These are phyloP conservation scores for Alentia gelatinosa DNA, from an alignment of 2,888 invertebrate species.

Conservation along the genomic window DNA sequence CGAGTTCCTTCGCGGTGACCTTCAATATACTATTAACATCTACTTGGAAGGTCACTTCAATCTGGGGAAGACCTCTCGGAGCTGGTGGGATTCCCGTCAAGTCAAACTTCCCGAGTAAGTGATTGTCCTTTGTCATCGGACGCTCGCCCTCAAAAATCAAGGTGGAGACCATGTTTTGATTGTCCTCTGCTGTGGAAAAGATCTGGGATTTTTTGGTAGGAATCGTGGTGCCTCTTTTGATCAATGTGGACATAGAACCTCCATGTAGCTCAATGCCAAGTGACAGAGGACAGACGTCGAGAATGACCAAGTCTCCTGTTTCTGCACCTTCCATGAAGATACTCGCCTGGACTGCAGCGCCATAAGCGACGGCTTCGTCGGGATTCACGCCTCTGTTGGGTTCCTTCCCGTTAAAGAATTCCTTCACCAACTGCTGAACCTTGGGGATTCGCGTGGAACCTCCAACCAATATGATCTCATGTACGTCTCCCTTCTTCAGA, in stretches of 20 bases:
- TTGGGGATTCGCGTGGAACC: conserved; percentile 99
- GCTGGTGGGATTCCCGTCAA: conserved; percentile 96
- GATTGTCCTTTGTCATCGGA: conserved; percentile 99
- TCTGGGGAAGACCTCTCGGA: conserved; percentile 82
- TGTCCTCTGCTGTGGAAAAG: conserved; percentile 99
- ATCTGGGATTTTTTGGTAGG: conserved; percentile 99
- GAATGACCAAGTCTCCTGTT: conserved; percentile 94
- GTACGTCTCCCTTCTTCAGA: conserved; percentile 98
- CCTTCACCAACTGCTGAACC: conserved; percentile 85
- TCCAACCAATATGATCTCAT: conserved; percentile 99
- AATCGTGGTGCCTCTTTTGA: conserved; percentile 98
- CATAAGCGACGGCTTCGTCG: conserved; percentile 99
- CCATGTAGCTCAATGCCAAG: conserved; percentile 99
- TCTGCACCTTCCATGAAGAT: conserved; percentile 98
- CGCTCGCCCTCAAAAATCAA: conserved; percentile 98
- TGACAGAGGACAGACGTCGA: conserved; percentile 99
- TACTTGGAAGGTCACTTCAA: conserved; percentile 82
- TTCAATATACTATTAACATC: conserved; percentile 82
- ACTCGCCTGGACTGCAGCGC: conserved; percentile 99
- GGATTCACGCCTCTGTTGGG: conserved; percentile 99
- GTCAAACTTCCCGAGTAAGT: conserved; percentile 98
- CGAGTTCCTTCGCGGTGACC: conserved; percentile 98
- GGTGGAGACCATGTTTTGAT: conserved; percentile 99
- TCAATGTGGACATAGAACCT: conserved; percentile 99
- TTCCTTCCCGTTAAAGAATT: conserved; percentile 96